phyloP scores from a whole-genome alignment of 2,888 invertebrate genomes.

The Diploptera punctata region DNA sequence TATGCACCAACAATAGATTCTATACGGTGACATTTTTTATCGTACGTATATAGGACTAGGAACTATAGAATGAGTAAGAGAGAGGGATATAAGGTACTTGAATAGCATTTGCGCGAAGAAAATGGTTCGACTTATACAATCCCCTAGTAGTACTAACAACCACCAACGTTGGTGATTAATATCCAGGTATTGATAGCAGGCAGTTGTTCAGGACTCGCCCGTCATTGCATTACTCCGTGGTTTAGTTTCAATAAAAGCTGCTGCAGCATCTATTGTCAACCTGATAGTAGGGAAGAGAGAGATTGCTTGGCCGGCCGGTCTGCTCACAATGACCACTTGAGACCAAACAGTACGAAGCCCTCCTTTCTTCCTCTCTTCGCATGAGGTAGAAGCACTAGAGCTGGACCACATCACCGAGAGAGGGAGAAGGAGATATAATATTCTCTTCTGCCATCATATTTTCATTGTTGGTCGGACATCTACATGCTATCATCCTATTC shows the following conservation, averaged over 20 bases:
- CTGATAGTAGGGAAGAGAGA: conserved; percentile 18
- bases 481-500: not conserved
- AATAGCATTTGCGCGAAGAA: conserved; percentile 34
- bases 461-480: not conserved
- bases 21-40: conserved; percentile 43
- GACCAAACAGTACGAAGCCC: conserved; percentile 31
- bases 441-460: too few relatives aligned
- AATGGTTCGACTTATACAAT: conserved; percentile 31
- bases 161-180: conserved; percentile 40
- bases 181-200: conserved; percentile 27
- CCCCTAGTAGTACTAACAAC: conserved; percentile 14
- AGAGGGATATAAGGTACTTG: conserved; percentile 25
- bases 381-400: not conserved
- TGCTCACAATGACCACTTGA: conserved; percentile 40
- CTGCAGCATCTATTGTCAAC: conserved; percentile 31
- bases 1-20: conserved; percentile 43
- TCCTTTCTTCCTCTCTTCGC: not conserved
- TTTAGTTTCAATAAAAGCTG: conserved; percentile 20
- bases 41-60: conserved; percentile 23
- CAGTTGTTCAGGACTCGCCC: not conserved
- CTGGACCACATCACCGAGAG: conserved; percentile 9
- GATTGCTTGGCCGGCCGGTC: not conserved
- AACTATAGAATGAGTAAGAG: not conserved
- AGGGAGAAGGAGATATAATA: not conserved
- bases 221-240: conserved; percentile 4